Evolutionary conservation across 2,113 vertebrate genomes (phyloP), one percentile per base, ranked within the genome.

Genomic region (Peromyscus maniculatus): DNA sequence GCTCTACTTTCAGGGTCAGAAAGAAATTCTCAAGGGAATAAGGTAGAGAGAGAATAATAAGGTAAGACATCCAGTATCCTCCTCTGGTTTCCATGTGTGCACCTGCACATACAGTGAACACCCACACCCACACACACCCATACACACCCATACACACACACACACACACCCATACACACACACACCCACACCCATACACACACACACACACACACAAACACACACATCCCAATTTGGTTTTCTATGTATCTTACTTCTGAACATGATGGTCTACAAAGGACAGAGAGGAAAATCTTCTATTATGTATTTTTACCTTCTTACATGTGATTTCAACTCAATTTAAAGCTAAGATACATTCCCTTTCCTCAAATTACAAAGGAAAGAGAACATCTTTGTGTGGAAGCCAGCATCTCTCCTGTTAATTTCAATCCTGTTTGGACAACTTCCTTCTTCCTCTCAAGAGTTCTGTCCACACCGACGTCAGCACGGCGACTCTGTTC

Each of bases 301-400:
- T 82, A 19, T 26, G 19, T 10, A 79, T 46, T 88, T 49, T 89
- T 59, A n/a, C 26, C 43, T 59, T 90, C 62, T 43, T 77, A 79
- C 1, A 3, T 26, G 15, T 59, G 49, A 80, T 87, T 95, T 93
- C 64, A 93, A 95, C 43, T 96, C 7, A 87, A 5, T 39, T 92
- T n/a, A 59, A 87, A 33, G 86, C 72, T 80, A 57, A 95, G 39
- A 93, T 46, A 72, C 59, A 67, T 67, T 89, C 19, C 92, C 31
- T 84, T 83, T 89, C 79, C 31, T 84, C 43, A 80, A 82, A 82
- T 24, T 66, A 78, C 46, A 80, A 89, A 87, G 28, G 62, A 96
- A 78, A 66, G 10, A 36, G 39, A 10, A 15, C 28, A 87, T 22
- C 10, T 19, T 89, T 83, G 3, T 87, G 75, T 87, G 55, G 55